Conservation (phyloP, 2,113 vertebrate species). For the Manacus vitellinus region DNA sequence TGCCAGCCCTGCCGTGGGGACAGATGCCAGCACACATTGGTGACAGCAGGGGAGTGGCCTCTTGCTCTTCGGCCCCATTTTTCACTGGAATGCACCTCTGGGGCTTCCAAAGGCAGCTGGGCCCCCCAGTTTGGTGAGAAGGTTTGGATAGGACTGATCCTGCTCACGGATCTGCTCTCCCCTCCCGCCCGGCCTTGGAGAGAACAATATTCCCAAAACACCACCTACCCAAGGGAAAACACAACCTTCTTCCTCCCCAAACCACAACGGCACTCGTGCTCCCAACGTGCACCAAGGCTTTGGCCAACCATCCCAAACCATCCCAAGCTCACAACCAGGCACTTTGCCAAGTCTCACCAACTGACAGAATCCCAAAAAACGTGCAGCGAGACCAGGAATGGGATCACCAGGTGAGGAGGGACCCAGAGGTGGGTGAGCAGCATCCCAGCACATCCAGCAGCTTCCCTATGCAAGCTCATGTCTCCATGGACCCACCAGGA, state of each 20-base stretch:
- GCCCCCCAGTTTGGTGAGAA: fast-evolving
- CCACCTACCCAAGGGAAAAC: not conserved
- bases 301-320: not conserved
- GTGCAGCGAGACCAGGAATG: not conserved
- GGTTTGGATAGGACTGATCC: not conserved
- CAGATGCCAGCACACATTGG: not conserved
- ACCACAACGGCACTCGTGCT: fast-evolving
- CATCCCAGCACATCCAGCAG: not conserved
- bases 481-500: fast-evolving
- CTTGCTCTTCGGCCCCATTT: fast-evolving
- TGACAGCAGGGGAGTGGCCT: not conserved
- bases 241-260: not conserved
- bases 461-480: fast-evolving
- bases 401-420: not conserved
- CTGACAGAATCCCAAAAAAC: fast-evolving
- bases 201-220: fast-evolving
- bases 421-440: not conserved
- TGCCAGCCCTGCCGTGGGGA: not conserved
- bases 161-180: fast-evolving
- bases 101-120: not conserved
- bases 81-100: fast-evolving
- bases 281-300: fast-evolving
- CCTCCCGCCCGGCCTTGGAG: not conserved
- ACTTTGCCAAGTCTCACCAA: fast-evolving
- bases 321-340: fast-evolving